A percentile compares a stretch with the other conserved stretches of the same genome.
These are phyloP conservation scores for Zalophus californianus DNA, from an alignment of 2,797 vertebrate species.

Conservation along the genomic window DNA sequence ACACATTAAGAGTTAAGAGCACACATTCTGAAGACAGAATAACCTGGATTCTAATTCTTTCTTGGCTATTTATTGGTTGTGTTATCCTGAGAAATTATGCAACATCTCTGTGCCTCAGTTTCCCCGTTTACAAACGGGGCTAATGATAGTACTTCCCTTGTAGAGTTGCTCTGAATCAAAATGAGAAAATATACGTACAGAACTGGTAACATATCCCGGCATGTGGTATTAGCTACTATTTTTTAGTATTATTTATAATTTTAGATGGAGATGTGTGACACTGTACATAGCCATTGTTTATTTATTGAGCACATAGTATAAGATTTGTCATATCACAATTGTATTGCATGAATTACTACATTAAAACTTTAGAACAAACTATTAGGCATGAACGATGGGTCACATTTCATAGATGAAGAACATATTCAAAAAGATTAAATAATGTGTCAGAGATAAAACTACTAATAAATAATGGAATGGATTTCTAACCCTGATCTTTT, in stretches of 20 bases:
- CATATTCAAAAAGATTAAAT: background rate
- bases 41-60: background rate
- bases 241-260: background rate
- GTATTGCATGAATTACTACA: background rate
- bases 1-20: background rate
- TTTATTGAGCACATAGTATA: background rate
- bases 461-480: background rate
- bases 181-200: background rate
- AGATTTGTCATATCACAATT: background rate
- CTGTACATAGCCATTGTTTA: background rate
- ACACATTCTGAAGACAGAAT: background rate
- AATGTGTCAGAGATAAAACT: background rate
- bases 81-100: background rate
- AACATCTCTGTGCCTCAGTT: background rate
- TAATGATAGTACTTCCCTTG: background rate
- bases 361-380: background rate
- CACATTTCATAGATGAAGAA: background rate
- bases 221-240: background rate
- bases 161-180: background rate
- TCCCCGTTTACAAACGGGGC: background rate
- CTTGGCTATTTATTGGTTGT: background rate
- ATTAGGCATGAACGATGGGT: background rate
- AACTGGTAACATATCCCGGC: background rate
- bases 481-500: conserved; percentile 1
- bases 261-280: background rate